Percentiles rank a stretch among this genome's conserved stretches.
phyloP scores from a whole-genome alignment of 2,113 vertebrate genomes.

The Peucedramus taeniatus region DNA sequence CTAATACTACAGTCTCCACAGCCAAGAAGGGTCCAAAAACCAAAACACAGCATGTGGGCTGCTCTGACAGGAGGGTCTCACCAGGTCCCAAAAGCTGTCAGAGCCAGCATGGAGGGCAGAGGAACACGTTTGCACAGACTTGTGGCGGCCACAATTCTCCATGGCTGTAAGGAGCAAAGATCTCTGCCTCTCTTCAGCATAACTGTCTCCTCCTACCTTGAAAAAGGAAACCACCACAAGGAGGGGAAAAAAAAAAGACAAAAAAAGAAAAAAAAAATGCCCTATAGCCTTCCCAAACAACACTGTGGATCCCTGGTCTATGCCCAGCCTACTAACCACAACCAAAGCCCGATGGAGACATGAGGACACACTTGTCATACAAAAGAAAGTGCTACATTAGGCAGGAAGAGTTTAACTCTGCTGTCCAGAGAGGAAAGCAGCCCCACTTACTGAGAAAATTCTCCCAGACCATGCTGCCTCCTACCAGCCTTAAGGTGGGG shows the following conservation, averaged over 20 bases:
- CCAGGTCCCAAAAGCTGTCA: not conserved
- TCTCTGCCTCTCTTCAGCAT: not conserved
- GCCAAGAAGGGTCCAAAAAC: not conserved
- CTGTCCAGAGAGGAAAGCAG: not conserved
- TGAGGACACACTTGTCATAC: fast-evolving
- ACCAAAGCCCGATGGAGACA: not conserved
- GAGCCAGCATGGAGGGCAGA: not conserved
- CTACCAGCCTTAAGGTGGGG: not conserved
- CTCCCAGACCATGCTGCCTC: not conserved
- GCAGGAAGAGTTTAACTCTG: not conserved
- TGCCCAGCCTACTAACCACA: not conserved
- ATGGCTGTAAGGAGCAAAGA: not conserved
- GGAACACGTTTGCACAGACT: not conserved
- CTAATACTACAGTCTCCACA: not conserved
- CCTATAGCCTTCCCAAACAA: not conserved
- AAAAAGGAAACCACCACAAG: not conserved
- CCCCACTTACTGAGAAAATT: not conserved
- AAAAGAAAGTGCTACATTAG: not conserved
- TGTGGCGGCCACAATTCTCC: not conserved
- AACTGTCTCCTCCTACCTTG: not conserved
- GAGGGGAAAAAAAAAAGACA: not conserved
- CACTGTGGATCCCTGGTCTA: not conserved
- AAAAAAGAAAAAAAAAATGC: fast-evolving
- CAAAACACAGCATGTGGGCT: not conserved
- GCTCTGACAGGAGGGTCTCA: not conserved